phyloP scores from a whole-genome alignment of 2,113 vertebrate species.

The Amblyopsis rosae region DNA sequence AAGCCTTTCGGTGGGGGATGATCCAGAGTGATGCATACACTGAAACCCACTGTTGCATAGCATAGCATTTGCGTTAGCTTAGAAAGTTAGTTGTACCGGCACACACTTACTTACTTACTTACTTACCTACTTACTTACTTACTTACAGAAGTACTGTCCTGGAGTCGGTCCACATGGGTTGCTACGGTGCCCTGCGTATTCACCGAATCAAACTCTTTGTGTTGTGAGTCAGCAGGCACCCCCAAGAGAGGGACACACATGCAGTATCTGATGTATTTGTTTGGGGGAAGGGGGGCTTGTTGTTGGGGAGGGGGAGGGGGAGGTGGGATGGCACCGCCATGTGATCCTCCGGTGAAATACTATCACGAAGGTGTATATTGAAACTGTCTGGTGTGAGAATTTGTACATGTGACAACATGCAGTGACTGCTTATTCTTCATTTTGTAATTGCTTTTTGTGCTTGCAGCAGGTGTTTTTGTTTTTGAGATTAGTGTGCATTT shows the following conservation, averaged over 20 bases:
- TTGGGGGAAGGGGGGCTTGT: slow-evolving; percentile 22
- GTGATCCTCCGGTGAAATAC: slow-evolving; percentile 52
- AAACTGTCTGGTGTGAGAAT: slow-evolving; percentile 15
- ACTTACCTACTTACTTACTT: too few relatives aligned
- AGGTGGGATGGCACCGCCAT: slow-evolving; percentile 24
- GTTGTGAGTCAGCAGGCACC: slow-evolving; percentile 71
- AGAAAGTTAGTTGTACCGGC: too few relatives aligned
- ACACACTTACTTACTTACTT: too few relatives aligned
- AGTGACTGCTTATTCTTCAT: slow-evolving; percentile 5
- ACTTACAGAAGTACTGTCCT: slow-evolving; percentile 8
- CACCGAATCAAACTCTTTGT: slow-evolving; percentile 17
- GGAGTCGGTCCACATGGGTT: slow-evolving; percentile 42
- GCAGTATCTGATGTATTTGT: slow-evolving; percentile 46
- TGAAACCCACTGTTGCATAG: too few relatives aligned
- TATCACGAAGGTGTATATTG: slow-evolving; percentile 30
- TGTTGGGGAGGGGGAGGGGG: slow-evolving; percentile 39
- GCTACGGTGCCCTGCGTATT: slow-evolving; percentile 8
- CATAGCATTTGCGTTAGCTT: too few relatives aligned
- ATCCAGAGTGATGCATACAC: too few relatives aligned
- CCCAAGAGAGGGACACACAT: slow-evolving; percentile 27
- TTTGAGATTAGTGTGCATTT: slow-evolving; percentile 25
- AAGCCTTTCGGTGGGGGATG: too few relatives aligned
- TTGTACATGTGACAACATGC: not conserved
- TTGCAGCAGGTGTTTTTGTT: slow-evolving; percentile 7
- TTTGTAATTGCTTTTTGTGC: not conserved